Evolutionary conservation across 2,888 invertebrate genomes (phyloP).

Genomic region (Sphecodes monilicornis): DNA sequence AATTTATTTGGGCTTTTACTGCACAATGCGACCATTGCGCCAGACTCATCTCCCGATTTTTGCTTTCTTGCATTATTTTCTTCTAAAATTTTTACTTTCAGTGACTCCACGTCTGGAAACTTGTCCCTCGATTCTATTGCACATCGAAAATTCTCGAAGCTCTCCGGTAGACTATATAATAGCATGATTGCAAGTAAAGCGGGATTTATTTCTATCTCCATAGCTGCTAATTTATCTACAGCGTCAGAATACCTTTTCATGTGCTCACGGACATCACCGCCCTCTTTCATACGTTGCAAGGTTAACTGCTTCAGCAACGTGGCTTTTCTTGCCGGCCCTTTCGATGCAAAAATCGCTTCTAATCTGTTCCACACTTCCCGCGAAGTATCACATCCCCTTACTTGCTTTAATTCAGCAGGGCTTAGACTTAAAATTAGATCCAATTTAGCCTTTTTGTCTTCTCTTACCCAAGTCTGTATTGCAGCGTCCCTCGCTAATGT

Average conservation of each 20-base stretch:
- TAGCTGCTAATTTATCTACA: neutral
- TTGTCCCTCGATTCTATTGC: constrained; percentile 35
- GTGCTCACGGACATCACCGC: neutral
- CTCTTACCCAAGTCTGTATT: neutral
- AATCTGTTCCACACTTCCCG: constrained; percentile 23
- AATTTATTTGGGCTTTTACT: neutral
- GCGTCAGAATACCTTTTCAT: neutral
- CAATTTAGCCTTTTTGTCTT: constrained; percentile 15
- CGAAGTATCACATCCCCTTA: constrained; percentile 16
- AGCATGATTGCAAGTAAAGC: constrained; percentile 43
- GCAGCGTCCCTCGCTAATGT: too few species aligned
- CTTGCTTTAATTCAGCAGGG: neutral
- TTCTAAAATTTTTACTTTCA: constrained; percentile 31
- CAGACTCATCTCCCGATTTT: neutral
- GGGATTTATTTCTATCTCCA: neutral
- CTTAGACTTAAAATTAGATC: constrained; percentile 12
- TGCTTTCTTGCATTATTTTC: neutral
- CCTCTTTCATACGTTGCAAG: neutral
- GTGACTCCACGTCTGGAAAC: constrained; percentile 20
- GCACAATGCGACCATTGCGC: neutral
- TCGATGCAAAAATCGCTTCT: constrained; percentile 10
- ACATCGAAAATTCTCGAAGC: constrained; percentile 37
- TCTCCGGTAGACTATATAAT: constrained; percentile 35
- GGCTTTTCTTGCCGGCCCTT: neutral
- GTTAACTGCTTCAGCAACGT: constrained; percentile 10